Evolutionary conservation across 2,113 vertebrate species (phyloP).

Genomic region (Campylomormyrus tamandua): DNA sequence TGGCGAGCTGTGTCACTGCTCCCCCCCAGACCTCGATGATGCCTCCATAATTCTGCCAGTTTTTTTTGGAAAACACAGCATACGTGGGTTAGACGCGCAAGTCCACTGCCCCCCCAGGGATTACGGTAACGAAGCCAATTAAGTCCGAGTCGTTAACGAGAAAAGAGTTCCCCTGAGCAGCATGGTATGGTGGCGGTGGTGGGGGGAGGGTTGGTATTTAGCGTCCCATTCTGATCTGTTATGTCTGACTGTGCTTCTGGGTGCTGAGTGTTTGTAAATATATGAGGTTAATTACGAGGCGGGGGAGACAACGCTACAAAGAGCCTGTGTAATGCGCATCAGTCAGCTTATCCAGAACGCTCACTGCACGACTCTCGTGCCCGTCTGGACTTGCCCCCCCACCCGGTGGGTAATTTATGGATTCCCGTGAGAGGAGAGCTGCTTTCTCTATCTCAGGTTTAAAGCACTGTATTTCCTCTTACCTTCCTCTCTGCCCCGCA

Average conservation of each 20-base stretch:
- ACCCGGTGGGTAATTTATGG: slow-evolving; percentile 57
- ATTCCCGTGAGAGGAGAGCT: slow-evolving; percentile 45
- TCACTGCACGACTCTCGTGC: slow-evolving; percentile 50
- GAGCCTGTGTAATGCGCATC: slow-evolving; percentile 34
- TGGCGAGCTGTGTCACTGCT: slow-evolving; percentile 43
- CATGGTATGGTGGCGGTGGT: background rate
- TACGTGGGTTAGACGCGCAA: slow-evolving; percentile 56
- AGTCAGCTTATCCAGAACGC: slow-evolving; percentile 15
- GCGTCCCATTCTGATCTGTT: background rate
- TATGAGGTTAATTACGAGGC: slow-evolving; percentile 60
- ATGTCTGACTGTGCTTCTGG: slow-evolving; percentile 16
- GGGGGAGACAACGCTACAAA: slow-evolving; percentile 39
- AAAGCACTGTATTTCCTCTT: slow-evolving; percentile 70
- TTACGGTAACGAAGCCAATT: slow-evolving; percentile 69
- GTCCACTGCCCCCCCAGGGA: slow-evolving; percentile 56
- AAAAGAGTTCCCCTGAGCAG: slow-evolving; percentile 52
- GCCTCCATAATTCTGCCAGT: slow-evolving; percentile 47
- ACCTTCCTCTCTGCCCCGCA: slow-evolving; percentile 59
- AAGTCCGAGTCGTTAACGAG: slow-evolving; percentile 66
- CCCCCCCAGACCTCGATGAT: slow-evolving; percentile 56
- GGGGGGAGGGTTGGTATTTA: background rate
- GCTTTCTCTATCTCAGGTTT: slow-evolving; percentile 50
- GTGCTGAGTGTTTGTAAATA: slow-evolving; percentile 27
- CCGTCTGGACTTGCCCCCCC: slow-evolving; percentile 54
- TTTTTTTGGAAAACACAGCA: slow-evolving; percentile 48